Evolutionary conservation across 2,888 invertebrate species (phyloP).

Genomic region (Hoplodrina blanda): DNA sequence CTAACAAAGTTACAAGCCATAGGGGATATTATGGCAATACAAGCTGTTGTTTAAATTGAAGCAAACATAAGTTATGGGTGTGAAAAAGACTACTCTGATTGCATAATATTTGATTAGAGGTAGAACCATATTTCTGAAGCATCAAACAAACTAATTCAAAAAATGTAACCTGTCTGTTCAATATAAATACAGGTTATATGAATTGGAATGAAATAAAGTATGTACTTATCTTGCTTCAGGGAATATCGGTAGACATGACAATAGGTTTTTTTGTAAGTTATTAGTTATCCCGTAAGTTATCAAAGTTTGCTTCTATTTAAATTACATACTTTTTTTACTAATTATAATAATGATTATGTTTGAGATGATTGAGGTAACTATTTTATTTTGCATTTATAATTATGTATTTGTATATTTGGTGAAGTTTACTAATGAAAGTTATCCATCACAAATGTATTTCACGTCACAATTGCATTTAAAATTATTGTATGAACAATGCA

Average conservation of each 20-base stretch:
- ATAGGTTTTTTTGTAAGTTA: background rate
- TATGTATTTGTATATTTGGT: conserved; percentile 39
- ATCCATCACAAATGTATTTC: conserved; percentile 26
- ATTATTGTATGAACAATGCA: conserved; percentile 1
- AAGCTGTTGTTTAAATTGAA: conserved; percentile 27
- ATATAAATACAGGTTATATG: no score
- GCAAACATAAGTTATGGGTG: background rate
- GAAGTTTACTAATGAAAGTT: conserved; percentile 36
- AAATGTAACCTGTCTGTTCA: background rate
- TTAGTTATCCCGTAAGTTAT: background rate
- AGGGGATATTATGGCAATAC: conserved; percentile 5
- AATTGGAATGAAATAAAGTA: no score
- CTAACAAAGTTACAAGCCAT: conserved; percentile 15
- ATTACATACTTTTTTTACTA: background rate
- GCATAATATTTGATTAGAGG: background rate
- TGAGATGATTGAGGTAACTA: conserved; percentile 16
- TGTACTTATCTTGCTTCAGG: background rate
- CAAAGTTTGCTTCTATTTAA: conserved; percentile 18
- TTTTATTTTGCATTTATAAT: conserved; percentile 39
- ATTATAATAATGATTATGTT: conserved; percentile 9
- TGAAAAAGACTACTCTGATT: background rate
- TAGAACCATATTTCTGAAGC: background rate
- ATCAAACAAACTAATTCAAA: background rate
- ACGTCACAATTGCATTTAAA: conserved; percentile 41
- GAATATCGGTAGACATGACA: conserved; percentile 1